A percentile compares a stretch with the other conserved stretches of the same genome.
These are phyloP conservation scores for Tolypeutes matacus DNA, from an alignment of 2,797 vertebrate species.

Conservation along the genomic window DNA sequence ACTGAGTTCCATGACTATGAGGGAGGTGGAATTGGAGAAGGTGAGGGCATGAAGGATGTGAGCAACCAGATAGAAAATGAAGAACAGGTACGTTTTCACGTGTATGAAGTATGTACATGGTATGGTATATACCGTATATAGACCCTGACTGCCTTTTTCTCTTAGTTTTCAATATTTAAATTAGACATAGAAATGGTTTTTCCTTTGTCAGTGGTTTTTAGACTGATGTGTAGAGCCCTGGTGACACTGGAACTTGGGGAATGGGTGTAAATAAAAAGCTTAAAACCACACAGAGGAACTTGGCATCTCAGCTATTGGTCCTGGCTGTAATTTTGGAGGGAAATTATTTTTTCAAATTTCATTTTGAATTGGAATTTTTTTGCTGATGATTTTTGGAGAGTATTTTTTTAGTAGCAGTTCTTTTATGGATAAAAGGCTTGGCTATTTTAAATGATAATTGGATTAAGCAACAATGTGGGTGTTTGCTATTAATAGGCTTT, in stretches of 20 bases:
- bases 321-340: background rate
- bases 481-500: background rate
- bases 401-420: constrained; percentile 14
- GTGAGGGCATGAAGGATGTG: constrained; percentile 96
- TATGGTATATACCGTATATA: background rate
- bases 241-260: background rate
- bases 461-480: background rate
- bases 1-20: constrained; percentile 97
- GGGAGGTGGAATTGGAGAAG: constrained; percentile 96
- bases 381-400: background rate
- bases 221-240: background rate
- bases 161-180: background rate
- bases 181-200: background rate
- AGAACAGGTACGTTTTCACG: constrained; percentile 92
- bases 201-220: background rate
- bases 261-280: background rate
- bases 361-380: constrained; percentile 20
- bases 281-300: background rate
- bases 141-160: background rate
- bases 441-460: constrained; percentile 23
- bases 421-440: background rate
- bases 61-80: constrained; percentile 98
- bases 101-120: too few relatives aligned
- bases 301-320: background rate
- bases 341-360: background rate